Conservation (phyloP, 1,140 invertebrate genomes). For the Leptopilina clavipes region DNA sequence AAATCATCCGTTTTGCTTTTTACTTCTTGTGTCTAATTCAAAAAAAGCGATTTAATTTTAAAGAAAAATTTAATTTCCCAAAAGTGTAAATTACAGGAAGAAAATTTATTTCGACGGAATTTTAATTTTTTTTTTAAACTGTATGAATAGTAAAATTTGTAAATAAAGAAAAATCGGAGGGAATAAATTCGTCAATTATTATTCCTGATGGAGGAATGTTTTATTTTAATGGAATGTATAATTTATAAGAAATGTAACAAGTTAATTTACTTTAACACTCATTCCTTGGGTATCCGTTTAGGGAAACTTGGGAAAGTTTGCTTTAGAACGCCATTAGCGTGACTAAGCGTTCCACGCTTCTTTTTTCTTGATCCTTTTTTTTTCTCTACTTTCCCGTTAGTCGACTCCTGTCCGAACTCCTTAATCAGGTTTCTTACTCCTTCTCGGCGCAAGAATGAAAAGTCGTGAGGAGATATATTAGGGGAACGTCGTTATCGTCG, state of each 20-base stretch:
- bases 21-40: too few relatives aligned
- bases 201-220: too few relatives aligned
- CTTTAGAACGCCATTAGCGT: neutral
- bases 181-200: too few relatives aligned
- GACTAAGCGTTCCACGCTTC: neutral
- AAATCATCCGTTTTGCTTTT: too few relatives aligned
- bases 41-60: too few relatives aligned
- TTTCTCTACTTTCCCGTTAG: slow-evolving; percentile 41
- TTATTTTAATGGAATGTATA: neutral
- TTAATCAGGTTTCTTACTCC: slow-evolving; percentile 65
- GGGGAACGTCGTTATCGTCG: slow-evolving; percentile 66
- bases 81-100: too few relatives aligned
- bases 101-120: too few relatives aligned
- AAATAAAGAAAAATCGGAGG: too few relatives aligned
- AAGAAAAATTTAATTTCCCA: too few relatives aligned
- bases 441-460: slow-evolving; percentile 50
- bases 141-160: too few relatives aligned
- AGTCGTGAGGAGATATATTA: slow-evolving; percentile 68
- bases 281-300: slow-evolving; percentile 1
- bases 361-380: slow-evolving; percentile 30
- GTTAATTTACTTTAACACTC: neutral
- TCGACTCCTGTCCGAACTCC: slow-evolving; percentile 46
- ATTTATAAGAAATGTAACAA: neutral
- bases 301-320: neutral
- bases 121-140: too few relatives aligned